Evolutionary conservation across 2,888 invertebrate species (phyloP).

Genomic region (Tenthredo distinguenda): DNA sequence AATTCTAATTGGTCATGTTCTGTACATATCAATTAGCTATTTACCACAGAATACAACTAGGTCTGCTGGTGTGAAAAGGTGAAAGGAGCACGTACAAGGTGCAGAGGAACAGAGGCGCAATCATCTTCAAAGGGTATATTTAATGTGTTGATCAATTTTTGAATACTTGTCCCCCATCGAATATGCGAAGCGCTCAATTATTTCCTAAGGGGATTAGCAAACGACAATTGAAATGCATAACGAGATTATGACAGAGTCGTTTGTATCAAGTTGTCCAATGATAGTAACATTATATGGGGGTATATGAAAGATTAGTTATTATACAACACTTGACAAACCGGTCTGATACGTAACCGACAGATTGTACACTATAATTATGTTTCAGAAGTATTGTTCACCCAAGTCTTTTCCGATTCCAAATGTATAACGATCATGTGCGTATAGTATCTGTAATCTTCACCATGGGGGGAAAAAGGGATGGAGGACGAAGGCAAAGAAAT

Average conservation of each 20-base stretch:
- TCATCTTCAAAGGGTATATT: neutral
- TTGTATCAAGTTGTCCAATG: neutral
- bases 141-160: neutral
- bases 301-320: neutral
- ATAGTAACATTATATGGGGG: neutral
- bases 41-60: neutral
- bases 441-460: neutral
- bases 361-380: neutral
- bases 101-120: neutral
- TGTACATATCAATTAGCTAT: neutral
- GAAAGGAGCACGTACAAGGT: neutral
- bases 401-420: neutral
- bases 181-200: neutral
- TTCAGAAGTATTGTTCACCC: neutral
- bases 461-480: neutral
- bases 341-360: neutral
- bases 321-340: conserved; percentile 8
- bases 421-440: neutral
- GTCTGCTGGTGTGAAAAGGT: neutral
- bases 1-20: neutral
- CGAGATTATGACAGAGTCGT: neutral
- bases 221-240: neutral
- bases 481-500: neutral
- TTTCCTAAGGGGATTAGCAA: neutral
- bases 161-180: neutral